Base-by-base conservation (phyloP, 2,888 invertebrate species). In the Macrophya alboannulata region DNA sequence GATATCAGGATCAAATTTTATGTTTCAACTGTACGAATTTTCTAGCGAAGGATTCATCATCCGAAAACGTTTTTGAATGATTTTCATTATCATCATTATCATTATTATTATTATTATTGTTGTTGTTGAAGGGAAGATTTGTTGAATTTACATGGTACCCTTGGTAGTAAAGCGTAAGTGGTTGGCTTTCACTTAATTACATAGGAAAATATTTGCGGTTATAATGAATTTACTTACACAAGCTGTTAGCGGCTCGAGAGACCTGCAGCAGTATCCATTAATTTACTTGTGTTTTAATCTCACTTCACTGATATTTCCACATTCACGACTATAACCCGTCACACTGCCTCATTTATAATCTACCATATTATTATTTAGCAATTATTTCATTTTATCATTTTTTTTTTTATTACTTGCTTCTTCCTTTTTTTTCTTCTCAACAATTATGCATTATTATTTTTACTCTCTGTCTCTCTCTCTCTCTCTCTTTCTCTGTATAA, bases 191-290 rank as follows among this genome's bases (percentile, higher is more conserved):
- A n/a, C 68, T 43, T 37, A 51, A 83, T 83, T 71, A 68, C 68
- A 48, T 45, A 48, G 51, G 25, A 71, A 48, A 83, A 83, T 83
- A 83, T 83, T 65, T 71, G 68, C 45, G 45, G 45, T 68, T 21
- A 12, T 48, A 48, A 51, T 71, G 51, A 31, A 68, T 68, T 71
- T 65, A 83, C 83, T 83, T 83, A 83, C 83, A 65, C 48, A 83
- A 51, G 68, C 68, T 65, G 83, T 68, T 71, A 62, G 68, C 51
- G 45, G 68, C 68, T 21, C 40, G 31, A 48, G 17, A 83, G n/a
- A n/a, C n/a, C n/a, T n/a, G n/a, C n/a, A n/a, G 1, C 68, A 71
- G 83, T 83, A 83, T 83, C 83, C 83, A 83, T 83, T 83, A 83
- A 83, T 68, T 68, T 25, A 25, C 68, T 65, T 25, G 68, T 48